Evolutionary conservation across 2,113 vertebrate species (phyloP).

Genomic region (Panthera leo): DNA sequence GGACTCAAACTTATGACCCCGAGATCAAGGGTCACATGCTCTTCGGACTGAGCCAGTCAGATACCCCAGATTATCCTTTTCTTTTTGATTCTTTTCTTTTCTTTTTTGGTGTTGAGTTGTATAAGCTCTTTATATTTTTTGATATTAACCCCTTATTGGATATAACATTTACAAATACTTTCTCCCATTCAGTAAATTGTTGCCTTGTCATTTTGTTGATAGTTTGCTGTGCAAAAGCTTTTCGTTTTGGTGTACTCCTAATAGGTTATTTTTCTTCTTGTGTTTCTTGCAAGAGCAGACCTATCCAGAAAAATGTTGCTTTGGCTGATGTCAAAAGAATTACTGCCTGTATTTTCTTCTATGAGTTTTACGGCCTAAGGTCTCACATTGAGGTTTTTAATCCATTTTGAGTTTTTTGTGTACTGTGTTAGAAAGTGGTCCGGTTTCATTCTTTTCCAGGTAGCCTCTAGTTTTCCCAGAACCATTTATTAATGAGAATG

Average conservation of each 20-base stretch:
- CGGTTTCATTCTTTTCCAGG: background rate
- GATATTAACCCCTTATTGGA: background rate
- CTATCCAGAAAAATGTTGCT: background rate
- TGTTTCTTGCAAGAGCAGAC: background rate
- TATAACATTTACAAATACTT: background rate
- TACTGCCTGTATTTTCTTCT: background rate
- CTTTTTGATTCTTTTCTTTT: background rate
- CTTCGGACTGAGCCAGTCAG: too few species aligned
- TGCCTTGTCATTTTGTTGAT: background rate
- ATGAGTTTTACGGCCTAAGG: background rate
- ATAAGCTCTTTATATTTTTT: background rate
- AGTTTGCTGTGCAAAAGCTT: background rate
- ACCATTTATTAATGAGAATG: background rate
- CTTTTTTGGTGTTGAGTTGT: background rate
- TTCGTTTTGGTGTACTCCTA: background rate
- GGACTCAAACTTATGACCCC: too few species aligned
- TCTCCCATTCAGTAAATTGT: background rate
- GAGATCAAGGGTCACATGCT: too few species aligned
- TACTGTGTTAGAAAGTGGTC: background rate
- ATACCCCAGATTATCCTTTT: too few species aligned
- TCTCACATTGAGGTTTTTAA: background rate
- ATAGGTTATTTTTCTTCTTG: background rate
- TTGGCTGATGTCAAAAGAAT: background rate
- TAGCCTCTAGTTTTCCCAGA: background rate
- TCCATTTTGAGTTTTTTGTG: background rate